Evolutionary conservation across 1,140 invertebrate species (phyloP), one percentile per base, ranked within the genome.

Genomic region (Brachionus manjavacas): DNA sequence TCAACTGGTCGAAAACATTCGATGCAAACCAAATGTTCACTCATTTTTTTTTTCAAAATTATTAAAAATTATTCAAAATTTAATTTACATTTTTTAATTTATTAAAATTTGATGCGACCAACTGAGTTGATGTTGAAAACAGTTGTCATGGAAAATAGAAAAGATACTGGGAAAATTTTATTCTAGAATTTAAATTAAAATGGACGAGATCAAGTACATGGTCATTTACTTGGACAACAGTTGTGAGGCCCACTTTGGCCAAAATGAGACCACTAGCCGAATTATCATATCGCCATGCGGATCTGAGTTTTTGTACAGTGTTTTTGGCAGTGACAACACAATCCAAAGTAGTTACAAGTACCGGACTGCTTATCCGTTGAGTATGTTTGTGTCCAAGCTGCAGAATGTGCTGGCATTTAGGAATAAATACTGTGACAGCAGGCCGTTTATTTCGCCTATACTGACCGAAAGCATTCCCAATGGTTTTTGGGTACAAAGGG

Each of bases 211-310:
- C 28, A 81, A 81, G 25, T 81, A 81, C n/a, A 64, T 81, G 52
- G 79, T 68, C 9, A 64, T 81, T 43, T 81, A 81, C 46, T 64
- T 81, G 79, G 79, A 81, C 39, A 81, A 64, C 25, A 81, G 79
- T 28, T 81, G 79, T 31, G 79, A 81, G 28, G 79, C 35, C 7
- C 79, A 81, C 46, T 64, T 81, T 35, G 12, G 39, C 35, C 20
- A 28, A 16, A 41, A 55, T 46, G 79, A 81, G 3, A 20, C 20
- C 11, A 68, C 39, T 25, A 28, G 35, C 20, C 20, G 64, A 46
- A 60, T 81, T 16, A 43, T 81, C 3, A n/a, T 81, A 20, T 81
- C 79, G 23, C 79, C 79, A 23, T 81, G 79, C 23, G 79, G 52
- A 41, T 43, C 52, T 43, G 79, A 81, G 39, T 81, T 81, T 64